Evolutionary conservation across 2,113 vertebrate genomes (phyloP).

Genomic region (Gavia stellata): DNA sequence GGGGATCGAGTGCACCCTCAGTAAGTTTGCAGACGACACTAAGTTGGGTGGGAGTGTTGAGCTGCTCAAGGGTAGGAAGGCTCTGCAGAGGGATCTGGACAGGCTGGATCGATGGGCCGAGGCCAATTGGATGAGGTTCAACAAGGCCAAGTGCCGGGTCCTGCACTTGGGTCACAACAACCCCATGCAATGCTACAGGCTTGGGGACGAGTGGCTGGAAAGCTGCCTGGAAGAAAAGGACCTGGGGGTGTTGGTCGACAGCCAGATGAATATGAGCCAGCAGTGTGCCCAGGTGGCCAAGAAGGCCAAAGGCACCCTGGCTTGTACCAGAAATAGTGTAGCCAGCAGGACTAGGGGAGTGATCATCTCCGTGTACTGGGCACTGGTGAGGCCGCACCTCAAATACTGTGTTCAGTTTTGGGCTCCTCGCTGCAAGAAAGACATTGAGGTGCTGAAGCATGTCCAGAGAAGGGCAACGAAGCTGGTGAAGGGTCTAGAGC

Average conservation of each 20-base stretch:
- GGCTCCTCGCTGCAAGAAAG: no score
- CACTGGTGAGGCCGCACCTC: background rate
- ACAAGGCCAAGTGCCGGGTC: background rate
- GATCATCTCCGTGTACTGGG: background rate
- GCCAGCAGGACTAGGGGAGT: background rate
- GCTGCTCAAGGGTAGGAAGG: no score
- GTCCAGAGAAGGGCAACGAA: no score
- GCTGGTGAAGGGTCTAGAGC: no score
- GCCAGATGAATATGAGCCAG: background rate
- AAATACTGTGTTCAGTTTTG: background rate
- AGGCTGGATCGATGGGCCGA: background rate
- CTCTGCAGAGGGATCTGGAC: background rate
- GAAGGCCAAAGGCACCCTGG: background rate
- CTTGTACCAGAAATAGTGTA: background rate
- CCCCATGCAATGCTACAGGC: background rate
- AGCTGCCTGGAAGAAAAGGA: background rate
- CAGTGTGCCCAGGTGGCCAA: background rate
- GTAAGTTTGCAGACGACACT: background rate
- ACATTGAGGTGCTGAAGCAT: no score
- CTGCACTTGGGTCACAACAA: background rate
- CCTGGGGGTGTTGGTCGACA: background rate
- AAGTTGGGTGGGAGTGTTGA: background rate
- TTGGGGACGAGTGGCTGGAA: background rate
- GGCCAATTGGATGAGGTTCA: background rate
- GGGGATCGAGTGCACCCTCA: background rate